A percentile compares a stretch with the other conserved stretches of the same genome.
These are phyloP conservation scores for Vicugna pacos DNA, from an alignment of 2,113 vertebrate species.

Conservation along the genomic window DNA sequence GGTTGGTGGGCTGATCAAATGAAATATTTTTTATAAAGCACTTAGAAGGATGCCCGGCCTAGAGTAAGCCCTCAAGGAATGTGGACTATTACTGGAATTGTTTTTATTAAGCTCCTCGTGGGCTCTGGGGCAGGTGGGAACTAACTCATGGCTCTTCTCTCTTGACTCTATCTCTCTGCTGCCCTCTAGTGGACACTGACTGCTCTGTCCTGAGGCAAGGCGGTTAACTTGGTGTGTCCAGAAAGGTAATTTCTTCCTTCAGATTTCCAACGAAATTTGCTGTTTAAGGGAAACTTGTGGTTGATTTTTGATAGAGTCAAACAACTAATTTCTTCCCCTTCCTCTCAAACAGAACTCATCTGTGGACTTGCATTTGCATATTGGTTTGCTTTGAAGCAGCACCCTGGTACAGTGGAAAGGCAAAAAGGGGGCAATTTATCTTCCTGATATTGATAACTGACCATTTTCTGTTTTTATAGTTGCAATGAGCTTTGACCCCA, in stretches of 20 bases:
- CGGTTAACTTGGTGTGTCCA: not conserved
- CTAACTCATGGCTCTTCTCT: no score
- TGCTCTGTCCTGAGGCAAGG: not conserved
- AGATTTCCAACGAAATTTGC: slow-evolving; percentile 8
- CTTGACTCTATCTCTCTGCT: not conserved
- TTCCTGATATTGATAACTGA: not conserved
- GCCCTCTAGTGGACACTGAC: slow-evolving; percentile 42
- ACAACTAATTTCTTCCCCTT: not conserved
- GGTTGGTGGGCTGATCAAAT: not conserved
- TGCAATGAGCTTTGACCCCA: not conserved
- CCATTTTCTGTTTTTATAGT: not conserved
- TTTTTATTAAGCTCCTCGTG: not conserved
- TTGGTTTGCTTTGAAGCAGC: not conserved
- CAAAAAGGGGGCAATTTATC: not conserved
- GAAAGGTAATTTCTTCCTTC: not conserved
- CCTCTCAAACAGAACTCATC: not conserved
- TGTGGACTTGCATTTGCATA: not conserved
- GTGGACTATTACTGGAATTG: not conserved
- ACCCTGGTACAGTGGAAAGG: not conserved
- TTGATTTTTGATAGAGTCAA: not conserved
- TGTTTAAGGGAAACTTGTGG: not conserved
- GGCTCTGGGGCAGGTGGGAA: not conserved
- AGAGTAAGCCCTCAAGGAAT: not conserved
- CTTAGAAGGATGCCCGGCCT: not conserved
- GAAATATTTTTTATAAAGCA: not conserved